Percentiles rank a stretch among this genome's conserved stretches.
Conservation (phyloP, 2,113 vertebrate genomes). For the Opisthocomus hoazin region DNA sequence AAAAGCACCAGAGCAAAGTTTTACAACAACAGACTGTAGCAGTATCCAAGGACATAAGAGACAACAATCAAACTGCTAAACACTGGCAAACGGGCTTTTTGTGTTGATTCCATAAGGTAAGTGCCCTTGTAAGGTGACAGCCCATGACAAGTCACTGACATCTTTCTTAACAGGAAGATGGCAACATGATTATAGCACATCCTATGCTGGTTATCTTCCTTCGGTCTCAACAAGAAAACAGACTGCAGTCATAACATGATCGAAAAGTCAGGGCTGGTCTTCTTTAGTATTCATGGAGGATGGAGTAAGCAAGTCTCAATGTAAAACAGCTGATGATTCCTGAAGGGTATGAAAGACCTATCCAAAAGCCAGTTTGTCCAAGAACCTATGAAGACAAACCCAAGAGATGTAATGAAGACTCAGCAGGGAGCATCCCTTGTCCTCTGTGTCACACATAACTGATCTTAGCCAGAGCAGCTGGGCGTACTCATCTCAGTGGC, state of each 20-base stretch:
- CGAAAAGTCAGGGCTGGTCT: neutral
- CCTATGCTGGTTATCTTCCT: neutral
- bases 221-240: neutral
- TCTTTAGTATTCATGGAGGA: neutral
- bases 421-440: neutral
- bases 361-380: neutral
- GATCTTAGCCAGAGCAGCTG: neutral
- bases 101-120: neutral
- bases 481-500: neutral
- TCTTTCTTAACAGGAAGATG: neutral
- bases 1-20: neutral
- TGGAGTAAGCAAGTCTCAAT: accelerated
- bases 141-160: neutral
- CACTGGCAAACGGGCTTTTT: neutral
- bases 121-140: neutral
- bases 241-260: neutral
- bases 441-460: neutral
- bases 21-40: neutral
- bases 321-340: neutral
- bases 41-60: neutral
- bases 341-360: neutral
- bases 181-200: neutral
- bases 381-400: neutral
- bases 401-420: neutral
- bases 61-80: neutral